Evolutionary conservation across 2,888 invertebrate species (phyloP).

Genomic region (Eugnorisma glareosa): DNA sequence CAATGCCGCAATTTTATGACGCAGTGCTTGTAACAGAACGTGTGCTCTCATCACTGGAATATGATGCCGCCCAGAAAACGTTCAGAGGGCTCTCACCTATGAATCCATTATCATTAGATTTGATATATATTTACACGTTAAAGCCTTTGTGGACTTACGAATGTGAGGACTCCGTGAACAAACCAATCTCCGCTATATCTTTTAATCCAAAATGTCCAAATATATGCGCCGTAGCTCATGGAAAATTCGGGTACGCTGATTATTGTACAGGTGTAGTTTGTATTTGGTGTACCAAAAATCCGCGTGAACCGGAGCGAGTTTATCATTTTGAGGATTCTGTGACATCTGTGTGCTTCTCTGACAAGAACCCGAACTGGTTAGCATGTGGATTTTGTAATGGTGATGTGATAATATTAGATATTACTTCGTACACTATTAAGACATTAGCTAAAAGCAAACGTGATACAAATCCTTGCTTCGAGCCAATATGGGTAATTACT

Average conservation of each 20-base stretch:
- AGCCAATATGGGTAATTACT: constrained; percentile 92
- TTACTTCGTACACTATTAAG: constrained; percentile 89
- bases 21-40: constrained; percentile 93
- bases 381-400: constrained; percentile 95
- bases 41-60: constrained; percentile 93
- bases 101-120: constrained; percentile 91
- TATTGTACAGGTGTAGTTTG: constrained; percentile 92
- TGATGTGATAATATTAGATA: constrained; percentile 92
- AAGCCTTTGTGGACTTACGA: constrained; percentile 93
- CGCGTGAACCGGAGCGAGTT: constrained; percentile 93
- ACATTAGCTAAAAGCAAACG: constrained; percentile 90
- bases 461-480: constrained; percentile 91
- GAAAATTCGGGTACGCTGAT: constrained; percentile 91
- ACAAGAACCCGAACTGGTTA: constrained; percentile 92
- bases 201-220: constrained; percentile 93
- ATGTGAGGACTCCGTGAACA: constrained; percentile 86
- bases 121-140: constrained; percentile 92
- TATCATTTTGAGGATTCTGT: constrained; percentile 92
- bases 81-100: constrained; percentile 92
- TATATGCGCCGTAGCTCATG: constrained; percentile 94
- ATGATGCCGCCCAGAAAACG: constrained; percentile 92
- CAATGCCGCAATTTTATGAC: constrained; percentile 88
- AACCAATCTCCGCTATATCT: constrained; percentile 91
- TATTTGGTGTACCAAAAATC: constrained; percentile 96
- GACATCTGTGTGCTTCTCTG: constrained; percentile 93